A percentile compares a stretch with the other conserved stretches of the same genome.
These are phyloP conservation scores for Sula dactylatra DNA, from an alignment of 2,113 vertebrate genomes.

Conservation along the genomic window DNA sequence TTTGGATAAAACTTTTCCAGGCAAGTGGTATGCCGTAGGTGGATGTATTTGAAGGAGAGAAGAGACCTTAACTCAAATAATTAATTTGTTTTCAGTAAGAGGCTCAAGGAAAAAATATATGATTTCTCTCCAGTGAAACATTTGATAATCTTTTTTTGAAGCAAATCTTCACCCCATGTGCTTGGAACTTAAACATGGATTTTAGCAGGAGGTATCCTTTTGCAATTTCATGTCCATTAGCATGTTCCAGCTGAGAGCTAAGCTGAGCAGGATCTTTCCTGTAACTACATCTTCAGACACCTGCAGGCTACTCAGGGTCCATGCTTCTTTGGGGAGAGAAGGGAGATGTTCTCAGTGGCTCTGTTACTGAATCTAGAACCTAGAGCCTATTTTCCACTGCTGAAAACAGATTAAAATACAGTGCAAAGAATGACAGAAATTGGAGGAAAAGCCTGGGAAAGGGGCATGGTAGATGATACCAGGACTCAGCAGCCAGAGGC, in stretches of 20 bases:
- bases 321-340: not conserved
- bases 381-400: not conserved
- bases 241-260: not conserved
- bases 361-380: not conserved
- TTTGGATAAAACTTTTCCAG: not conserved
- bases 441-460: not conserved
- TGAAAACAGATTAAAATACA: not conserved
- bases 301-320: rapidly evolving
- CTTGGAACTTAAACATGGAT: not conserved
- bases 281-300: not conserved
- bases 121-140: not conserved
- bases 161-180: not conserved
- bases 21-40: not conserved
- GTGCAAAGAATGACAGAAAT: not conserved
- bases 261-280: not conserved
- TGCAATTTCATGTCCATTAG: not conserved
- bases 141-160: not conserved
- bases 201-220: not conserved
- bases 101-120: not conserved
- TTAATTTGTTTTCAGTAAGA: not conserved
- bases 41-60: not conserved
- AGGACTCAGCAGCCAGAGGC: not conserved
- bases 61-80: not conserved
- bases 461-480: not conserved
- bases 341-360: not conserved